Base-by-base conservation (phyloP, 2,888 invertebrate species). In the Mamestra brassicae region DNA sequence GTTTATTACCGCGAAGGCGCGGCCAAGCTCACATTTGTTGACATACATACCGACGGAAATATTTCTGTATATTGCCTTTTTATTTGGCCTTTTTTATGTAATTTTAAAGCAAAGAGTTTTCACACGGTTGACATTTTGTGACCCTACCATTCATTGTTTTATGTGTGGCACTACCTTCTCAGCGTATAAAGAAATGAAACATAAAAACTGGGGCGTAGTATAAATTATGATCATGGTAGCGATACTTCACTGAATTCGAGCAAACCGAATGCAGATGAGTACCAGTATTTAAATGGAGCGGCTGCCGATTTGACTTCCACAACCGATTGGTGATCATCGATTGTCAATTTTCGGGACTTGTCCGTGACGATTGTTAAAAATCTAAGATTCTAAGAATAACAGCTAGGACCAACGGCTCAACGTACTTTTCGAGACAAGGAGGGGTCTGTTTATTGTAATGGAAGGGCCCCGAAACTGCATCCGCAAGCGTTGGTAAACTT, bases 31-130 rank as follows among this genome's bases (percentile, higher is more conserved):
- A 74, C 57, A 69, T 45, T 65, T 63, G 45, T 80, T 74, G 81
- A 58, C 80, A 80, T 42, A 83, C 47, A 71, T 84, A 69, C 76
- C 62, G 17, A 75, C 38, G 42, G 66, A 69, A 55, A 63, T 71
- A 74, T 58, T 47, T 63, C 7, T 80, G 47, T 3, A 61, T 58
- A 54, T 47, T 68, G 36, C 4, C 8, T 10, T 71, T 68, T 63
- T 68, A 63, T 55, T 54, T 55, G 13, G 3, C 2, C 7, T 54
- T 62, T 57, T 57, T 69, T 4, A 42, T n/a, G 50, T 47, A 52
- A 52, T 52, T 69, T 62, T 36, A 10, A 36, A 60, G 55, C 36
- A 54, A 38, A 42, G 42, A 47, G 10, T 60, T 63, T 76, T 70
- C 63, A 34, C 71, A 81, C 63, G 50, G 34, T 67, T 58, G 34